These are phyloP conservation scores for Heteropelma amictum DNA, from an alignment of 2,888 invertebrate genomes.

Conservation along the genomic window DNA sequence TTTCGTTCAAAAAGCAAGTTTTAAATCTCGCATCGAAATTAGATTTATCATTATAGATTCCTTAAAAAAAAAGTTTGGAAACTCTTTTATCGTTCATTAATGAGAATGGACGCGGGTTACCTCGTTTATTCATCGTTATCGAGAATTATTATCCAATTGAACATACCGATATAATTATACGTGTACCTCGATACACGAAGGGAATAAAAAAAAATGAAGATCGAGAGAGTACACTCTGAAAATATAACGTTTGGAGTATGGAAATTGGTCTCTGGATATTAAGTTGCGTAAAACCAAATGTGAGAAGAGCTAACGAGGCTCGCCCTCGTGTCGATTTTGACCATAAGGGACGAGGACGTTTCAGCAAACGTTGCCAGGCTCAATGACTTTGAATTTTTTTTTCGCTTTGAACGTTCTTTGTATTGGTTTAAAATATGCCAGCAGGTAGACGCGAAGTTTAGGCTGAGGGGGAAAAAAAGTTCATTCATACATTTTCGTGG, in stretches of 20 bases:
- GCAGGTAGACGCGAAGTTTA: conserved; percentile 46
- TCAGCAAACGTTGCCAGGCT: conserved; percentile 13
- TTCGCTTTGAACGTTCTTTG: neutral
- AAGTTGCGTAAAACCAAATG: too few relatives aligned
- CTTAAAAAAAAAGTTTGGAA: neutral
- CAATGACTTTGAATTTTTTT: conserved; percentile 56
- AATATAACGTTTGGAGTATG: too few relatives aligned
- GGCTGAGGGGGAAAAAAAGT: neutral
- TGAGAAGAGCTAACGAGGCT: conserved; percentile 5
- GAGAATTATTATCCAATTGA: conserved; percentile 15
- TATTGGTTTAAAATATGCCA: conserved; percentile 16
- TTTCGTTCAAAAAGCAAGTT: neutral
- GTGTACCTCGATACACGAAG: neutral
- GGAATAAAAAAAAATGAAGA: neutral
- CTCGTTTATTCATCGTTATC: conserved; percentile 19
- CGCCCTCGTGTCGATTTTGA: neutral
- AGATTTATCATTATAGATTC: too few relatives aligned
- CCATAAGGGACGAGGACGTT: conserved; percentile 25
- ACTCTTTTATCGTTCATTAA: neutral
- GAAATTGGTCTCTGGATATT: too few relatives aligned
- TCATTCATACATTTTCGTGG: too few relatives aligned
- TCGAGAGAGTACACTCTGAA: too few relatives aligned
- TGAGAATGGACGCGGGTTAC: neutral
- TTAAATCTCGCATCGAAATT: too few relatives aligned
- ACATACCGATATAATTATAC: conserved; percentile 30